These are phyloP conservation scores for Drosophila watanabei DNA, from an alignment of 1,140 invertebrate genomes.

Conservation along the genomic window DNA sequence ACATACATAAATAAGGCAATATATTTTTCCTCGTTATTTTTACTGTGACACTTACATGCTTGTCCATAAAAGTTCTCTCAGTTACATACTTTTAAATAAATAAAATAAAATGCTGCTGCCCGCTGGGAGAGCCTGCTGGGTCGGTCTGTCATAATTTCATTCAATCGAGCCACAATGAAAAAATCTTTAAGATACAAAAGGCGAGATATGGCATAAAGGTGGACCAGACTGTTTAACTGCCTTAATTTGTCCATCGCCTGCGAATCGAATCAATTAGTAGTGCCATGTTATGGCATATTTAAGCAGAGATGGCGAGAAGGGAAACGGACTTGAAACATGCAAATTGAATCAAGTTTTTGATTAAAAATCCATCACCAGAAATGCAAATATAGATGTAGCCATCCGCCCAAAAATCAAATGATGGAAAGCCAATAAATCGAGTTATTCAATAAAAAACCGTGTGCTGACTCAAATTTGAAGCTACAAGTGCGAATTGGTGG, in stretches of 20 bases:
- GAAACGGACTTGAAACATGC: slow-evolving; percentile 58
- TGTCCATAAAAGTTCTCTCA: slow-evolving; percentile 7
- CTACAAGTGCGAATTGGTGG: slow-evolving; percentile 41
- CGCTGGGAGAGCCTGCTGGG: background rate
- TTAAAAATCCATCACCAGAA: slow-evolving; percentile 62
- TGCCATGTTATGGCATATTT: slow-evolving; percentile 47
- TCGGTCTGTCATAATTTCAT: slow-evolving; percentile 11
- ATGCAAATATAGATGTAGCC: slow-evolving; percentile 19
- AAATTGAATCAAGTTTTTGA: slow-evolving; percentile 62
- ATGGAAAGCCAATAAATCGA: slow-evolving; percentile 38
- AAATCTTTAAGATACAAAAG: slow-evolving; percentile 4
- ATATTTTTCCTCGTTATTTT: slow-evolving; percentile 19
- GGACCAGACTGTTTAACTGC: slow-evolving; percentile 3
- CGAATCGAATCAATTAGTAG: slow-evolving; percentile 62
- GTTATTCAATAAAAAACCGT: slow-evolving; percentile 26
- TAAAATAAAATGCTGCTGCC: slow-evolving; percentile 4
- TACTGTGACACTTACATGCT: slow-evolving; percentile 15
- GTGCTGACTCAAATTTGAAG: slow-evolving; percentile 45
- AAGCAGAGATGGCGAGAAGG: slow-evolving; percentile 17
- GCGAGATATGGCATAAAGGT: slow-evolving; percentile 2
- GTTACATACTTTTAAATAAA: slow-evolving; percentile 15
- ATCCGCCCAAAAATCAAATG: slow-evolving; percentile 31
- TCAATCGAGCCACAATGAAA: background rate
- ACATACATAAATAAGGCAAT: slow-evolving; percentile 30
- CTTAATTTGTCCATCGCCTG: slow-evolving; percentile 38